These are phyloP conservation scores for Rostratula benghalensis DNA, from an alignment of 2,113 vertebrate species.

Conservation along the genomic window DNA sequence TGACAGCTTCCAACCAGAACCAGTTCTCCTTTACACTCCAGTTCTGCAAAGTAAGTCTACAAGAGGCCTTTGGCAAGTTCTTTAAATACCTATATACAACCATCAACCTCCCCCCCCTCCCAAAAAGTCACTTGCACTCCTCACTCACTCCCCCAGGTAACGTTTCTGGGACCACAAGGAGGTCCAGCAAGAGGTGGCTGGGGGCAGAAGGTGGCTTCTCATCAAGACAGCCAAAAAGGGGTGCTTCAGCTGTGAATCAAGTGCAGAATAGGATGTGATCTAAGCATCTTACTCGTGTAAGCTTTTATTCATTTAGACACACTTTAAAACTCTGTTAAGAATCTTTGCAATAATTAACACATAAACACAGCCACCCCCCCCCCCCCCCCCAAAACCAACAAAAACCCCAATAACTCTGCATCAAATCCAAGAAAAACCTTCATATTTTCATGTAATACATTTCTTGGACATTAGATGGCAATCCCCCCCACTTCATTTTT, in stretches of 20 bases:
- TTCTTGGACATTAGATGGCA: slow-evolving; percentile 70
- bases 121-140: neutral
- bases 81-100: neutral
- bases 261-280: slow-evolving; percentile 8
- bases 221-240: neutral
- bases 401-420: neutral
- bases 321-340: neutral
- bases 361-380: too few relatives aligned
- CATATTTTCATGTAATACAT: slow-evolving; percentile 69
- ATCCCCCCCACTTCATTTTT: slow-evolving; percentile 67
- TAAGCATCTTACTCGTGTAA: neutral
- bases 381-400: too few relatives aligned
- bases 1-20: neutral
- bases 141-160: neutral
- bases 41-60: neutral
- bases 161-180: neutral
- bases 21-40: neutral
- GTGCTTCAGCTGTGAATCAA: neutral
- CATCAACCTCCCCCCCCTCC: neutral
- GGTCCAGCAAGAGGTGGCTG: neutral
- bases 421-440: slow-evolving; percentile 49
- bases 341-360: slow-evolving; percentile 32
- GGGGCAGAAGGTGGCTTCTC: neutral
- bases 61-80: neutral
- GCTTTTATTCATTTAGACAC: slow-evolving; percentile 41